These are phyloP conservation scores for Coryphaenoides rupestris DNA, from an alignment of 2,113 vertebrate species.

Conservation along the genomic window DNA sequence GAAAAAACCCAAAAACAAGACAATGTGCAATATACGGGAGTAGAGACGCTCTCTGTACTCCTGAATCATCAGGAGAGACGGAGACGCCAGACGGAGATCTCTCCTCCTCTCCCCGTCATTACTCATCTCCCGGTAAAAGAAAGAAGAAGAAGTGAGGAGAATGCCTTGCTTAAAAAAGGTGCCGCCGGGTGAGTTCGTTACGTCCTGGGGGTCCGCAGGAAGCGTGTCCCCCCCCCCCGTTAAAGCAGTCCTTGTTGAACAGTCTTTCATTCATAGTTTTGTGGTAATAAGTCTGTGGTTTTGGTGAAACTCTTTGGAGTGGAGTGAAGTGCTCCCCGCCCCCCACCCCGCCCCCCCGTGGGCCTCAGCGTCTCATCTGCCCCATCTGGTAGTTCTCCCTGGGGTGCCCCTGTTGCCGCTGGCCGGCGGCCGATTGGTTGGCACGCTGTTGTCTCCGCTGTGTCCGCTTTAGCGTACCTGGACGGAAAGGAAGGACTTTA, in stretches of 20 bases:
- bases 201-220: not conserved
- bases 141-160: too few relatives aligned
- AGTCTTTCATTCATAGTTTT: conserved; percentile 49
- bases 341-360: too few relatives aligned
- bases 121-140: too few relatives aligned
- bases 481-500: not conserved
- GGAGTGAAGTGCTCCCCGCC: too few relatives aligned
- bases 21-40: conserved; percentile 4
- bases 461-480: conserved; percentile 93
- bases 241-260: not conserved
- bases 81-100: too few relatives aligned
- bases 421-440: conserved; percentile 32
- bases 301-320: conserved; percentile 94
- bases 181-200: too few relatives aligned
- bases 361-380: conserved; percentile 85
- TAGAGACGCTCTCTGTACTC: not conserved
- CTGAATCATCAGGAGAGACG: too few relatives aligned
- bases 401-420: conserved; percentile 68
- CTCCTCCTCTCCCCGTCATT: too few relatives aligned
- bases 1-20: conserved; percentile 17
- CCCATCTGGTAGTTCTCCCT: conserved; percentile 91
- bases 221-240: not conserved
- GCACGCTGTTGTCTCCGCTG: conserved; percentile 77
- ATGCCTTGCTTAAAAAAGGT: too few relatives aligned
- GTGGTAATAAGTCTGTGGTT: conserved; percentile 62